Evolutionary conservation across 2,797 vertebrate genomes (phyloP).

Genomic region (Selene dorsalis): DNA sequence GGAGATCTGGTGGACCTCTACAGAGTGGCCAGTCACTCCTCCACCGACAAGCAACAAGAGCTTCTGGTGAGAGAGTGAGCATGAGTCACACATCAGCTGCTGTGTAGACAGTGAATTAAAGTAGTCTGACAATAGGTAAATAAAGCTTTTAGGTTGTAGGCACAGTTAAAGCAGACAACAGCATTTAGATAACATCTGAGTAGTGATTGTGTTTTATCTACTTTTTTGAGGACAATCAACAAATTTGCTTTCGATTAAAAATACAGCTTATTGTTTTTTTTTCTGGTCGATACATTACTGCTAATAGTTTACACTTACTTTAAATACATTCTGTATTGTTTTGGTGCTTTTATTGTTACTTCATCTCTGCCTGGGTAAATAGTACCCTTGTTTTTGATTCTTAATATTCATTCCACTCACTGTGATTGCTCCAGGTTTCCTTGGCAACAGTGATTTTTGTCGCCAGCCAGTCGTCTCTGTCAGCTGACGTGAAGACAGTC

Average conservation of each 20-base stretch:
- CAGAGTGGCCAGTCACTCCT: conserved; percentile 88
- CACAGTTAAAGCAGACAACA: neutral
- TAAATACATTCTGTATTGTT: neutral
- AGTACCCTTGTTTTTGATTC: conserved; percentile 9
- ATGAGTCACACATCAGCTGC: conserved; percentile 7
- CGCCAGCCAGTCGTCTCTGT: conserved; percentile 94
- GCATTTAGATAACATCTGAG: neutral
- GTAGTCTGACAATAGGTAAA: neutral
- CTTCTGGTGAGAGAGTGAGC: conserved; percentile 88
- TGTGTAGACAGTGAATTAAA: neutral
- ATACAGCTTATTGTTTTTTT: too few species aligned
- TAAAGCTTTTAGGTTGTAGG: conserved; percentile 6
- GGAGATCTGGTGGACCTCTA: conserved; percentile 95
- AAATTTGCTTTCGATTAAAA: too few species aligned
- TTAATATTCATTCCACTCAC: neutral
- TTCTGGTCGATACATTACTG: too few species aligned
- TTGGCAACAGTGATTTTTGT: conserved; percentile 98
- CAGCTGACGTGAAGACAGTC: conserved; percentile 91
- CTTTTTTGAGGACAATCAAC: too few species aligned
- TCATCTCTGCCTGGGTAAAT: neutral
- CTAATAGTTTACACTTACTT: too few species aligned
- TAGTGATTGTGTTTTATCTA: neutral
- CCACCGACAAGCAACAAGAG: conserved; percentile 94
- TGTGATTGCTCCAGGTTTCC: conserved; percentile 87
- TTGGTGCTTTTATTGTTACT: neutral